Percentiles rank a stretch among this genome's conserved stretches.
phyloP scores from a whole-genome alignment of 2,888 invertebrate species.

The Diplolepis rosae region DNA sequence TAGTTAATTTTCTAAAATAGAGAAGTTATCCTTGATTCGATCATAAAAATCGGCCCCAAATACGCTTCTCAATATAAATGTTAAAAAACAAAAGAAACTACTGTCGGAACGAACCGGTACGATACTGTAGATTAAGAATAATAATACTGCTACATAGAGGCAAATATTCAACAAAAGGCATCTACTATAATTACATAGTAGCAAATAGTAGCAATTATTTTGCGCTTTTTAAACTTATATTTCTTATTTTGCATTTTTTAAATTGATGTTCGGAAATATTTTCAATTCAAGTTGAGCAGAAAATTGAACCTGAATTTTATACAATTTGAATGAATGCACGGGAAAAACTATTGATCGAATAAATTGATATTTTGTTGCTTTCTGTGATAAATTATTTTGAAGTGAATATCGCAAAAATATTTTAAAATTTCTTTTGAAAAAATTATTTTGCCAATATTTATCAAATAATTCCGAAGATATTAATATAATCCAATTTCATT shows the following conservation, averaged over 20 bases:
- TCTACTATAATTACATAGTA: conserved; percentile 21
- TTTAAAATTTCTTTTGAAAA: neutral
- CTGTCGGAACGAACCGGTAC: neutral
- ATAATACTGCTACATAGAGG: neutral
- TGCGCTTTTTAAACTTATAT: neutral
- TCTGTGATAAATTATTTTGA: no score
- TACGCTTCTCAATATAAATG: conserved; percentile 16
- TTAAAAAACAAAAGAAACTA: conserved; percentile 3
- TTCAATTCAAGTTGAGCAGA: no score
- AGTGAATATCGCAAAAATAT: neutral
- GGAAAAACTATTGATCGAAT: no score
- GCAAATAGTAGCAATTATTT: conserved; percentile 24
- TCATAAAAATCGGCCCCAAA: conserved; percentile 10
- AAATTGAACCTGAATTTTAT: no score
- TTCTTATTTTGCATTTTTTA: neutral
- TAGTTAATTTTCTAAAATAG: neutral
- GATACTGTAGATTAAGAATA: conserved; percentile 17
- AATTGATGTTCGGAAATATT: no score
- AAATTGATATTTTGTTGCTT: no score
- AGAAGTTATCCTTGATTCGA: neutral
- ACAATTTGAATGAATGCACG: no score
- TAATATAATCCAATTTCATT: neutral
- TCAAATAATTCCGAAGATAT: neutral
- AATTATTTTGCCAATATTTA: neutral
- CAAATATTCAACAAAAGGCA: neutral